Evolutionary conservation across 2,888 invertebrate species (phyloP).

Genomic region (Thecophora atra): DNA sequence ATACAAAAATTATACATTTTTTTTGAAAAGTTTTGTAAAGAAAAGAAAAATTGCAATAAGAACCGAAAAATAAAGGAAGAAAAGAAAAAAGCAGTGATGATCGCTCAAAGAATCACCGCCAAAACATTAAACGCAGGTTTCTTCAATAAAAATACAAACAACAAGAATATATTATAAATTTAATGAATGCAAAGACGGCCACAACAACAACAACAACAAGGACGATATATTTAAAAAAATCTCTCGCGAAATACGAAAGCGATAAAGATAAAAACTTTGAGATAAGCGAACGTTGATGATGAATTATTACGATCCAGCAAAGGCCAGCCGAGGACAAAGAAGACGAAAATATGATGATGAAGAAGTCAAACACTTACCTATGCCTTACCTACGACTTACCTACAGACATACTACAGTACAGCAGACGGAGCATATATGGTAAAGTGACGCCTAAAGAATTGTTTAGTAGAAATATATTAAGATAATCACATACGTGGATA

Average conservation of each 20-base stretch:
- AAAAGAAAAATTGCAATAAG: too few species aligned
- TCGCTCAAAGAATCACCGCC: conserved; percentile 1
- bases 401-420: too few species aligned
- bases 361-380: neutral
- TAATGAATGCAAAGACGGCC: neutral
- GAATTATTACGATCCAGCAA: conserved; percentile 27
- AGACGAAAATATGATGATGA: neutral
- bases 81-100: neutral
- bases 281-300: conserved; percentile 33
- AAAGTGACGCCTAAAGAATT: neutral
- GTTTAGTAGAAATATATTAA: too few species aligned
- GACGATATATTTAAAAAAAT: neutral
- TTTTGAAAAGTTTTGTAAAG: too few species aligned
- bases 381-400: neutral
- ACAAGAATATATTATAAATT: conserved; percentile 1
- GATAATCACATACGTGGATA: neutral
- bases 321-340: neutral
- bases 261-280: conserved; percentile 32
- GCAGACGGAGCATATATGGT: too few species aligned
- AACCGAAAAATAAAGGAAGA: neutral
- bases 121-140: neutral
- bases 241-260: conserved; percentile 26
- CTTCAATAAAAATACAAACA: neutral
- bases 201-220: neutral
- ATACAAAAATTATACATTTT: too few species aligned